A percentile compares a stretch with the other conserved stretches of the same genome.
These are phyloP conservation scores for Drosophila watanabei DNA, from an alignment of 1,140 invertebrate genomes.

Conservation along the genomic window DNA sequence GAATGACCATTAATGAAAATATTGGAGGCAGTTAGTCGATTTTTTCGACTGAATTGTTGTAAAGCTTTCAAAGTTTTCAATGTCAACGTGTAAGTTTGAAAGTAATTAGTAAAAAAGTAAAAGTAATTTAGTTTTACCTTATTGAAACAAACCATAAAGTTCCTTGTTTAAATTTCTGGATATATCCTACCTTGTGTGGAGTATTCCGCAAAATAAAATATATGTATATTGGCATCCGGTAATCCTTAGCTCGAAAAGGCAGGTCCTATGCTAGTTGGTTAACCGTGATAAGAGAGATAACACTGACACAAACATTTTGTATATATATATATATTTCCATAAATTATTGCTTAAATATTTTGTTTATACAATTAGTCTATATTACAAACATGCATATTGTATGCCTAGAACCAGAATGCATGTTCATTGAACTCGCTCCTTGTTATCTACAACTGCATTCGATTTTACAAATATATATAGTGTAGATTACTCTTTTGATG, in stretches of 20 bases:
- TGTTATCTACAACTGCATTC: constrained; percentile 52
- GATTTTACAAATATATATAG: constrained; percentile 42
- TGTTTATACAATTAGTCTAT: constrained; percentile 78
- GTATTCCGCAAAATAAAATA: not conserved
- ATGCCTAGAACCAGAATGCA: constrained; percentile 47
- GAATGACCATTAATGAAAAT: no score
- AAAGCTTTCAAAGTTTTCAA: no score
- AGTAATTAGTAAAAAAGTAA: no score
- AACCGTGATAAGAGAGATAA: constrained; percentile 1
- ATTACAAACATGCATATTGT: constrained; percentile 48
- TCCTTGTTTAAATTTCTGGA: not conserved
- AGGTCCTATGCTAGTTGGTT: not conserved
- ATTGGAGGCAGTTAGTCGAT: no score
- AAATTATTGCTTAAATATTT: constrained; percentile 80
- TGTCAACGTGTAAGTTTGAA: no score
- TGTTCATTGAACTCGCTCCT: constrained; percentile 16
- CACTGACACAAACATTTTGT: constrained; percentile 7
- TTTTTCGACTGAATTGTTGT: no score
- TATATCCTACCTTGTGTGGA: not conserved
- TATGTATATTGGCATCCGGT: not conserved
- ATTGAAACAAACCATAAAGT: not conserved
- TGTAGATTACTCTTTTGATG: constrained; percentile 22
- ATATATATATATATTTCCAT: constrained; percentile 69
- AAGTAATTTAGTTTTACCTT: no score
- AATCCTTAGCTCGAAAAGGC: not conserved